These are phyloP conservation scores for Homalodisca vitripennis DNA, from an alignment of 1,140 invertebrate genomes.

Conservation along the genomic window DNA sequence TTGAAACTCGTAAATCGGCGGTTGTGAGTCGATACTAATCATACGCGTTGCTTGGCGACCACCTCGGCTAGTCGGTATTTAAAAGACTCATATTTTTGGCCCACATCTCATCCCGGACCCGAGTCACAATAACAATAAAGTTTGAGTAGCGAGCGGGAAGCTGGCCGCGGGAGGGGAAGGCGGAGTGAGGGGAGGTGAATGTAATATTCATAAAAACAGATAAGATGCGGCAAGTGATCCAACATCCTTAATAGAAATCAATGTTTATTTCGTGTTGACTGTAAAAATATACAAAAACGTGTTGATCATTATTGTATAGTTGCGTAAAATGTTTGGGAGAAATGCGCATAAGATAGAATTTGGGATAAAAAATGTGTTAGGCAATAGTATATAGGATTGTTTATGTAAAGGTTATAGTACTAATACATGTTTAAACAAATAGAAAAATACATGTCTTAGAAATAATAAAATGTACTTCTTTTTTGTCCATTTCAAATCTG, in stretches of 20 bases:
- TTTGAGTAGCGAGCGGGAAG: neutral
- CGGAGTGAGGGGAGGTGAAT: neutral
- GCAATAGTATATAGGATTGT: too few relatives aligned
- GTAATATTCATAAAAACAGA: slow-evolving; percentile 25
- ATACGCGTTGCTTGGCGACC: neutral
- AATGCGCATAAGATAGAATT: too few relatives aligned
- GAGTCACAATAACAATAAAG: slow-evolving; percentile 25
- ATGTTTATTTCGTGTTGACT: slow-evolving; percentile 2
- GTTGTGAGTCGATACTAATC: slow-evolving; percentile 12
- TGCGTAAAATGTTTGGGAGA: too few relatives aligned
- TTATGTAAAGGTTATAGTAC: too few relatives aligned
- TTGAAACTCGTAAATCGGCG: slow-evolving; percentile 1
- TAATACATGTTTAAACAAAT: too few relatives aligned
- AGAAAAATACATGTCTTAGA: too few relatives aligned
- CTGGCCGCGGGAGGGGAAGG: neutral
- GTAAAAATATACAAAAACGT: slow-evolving; percentile 18
- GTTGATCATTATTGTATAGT: too few relatives aligned
- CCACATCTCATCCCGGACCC: slow-evolving; percentile 12
- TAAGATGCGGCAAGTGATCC: slow-evolving; percentile 16
- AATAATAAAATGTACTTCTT: too few relatives aligned
- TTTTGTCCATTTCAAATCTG: too few relatives aligned
- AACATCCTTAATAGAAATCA: slow-evolving; percentile 1
- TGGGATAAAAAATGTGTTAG: too few relatives aligned
- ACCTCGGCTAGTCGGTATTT: slow-evolving; percentile 15
- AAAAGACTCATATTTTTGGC: slow-evolving; percentile 21